These are phyloP conservation scores for Pristionchus arcanus DNA, from an alignment of 2,888 invertebrate species.

Conservation along the genomic window DNA sequence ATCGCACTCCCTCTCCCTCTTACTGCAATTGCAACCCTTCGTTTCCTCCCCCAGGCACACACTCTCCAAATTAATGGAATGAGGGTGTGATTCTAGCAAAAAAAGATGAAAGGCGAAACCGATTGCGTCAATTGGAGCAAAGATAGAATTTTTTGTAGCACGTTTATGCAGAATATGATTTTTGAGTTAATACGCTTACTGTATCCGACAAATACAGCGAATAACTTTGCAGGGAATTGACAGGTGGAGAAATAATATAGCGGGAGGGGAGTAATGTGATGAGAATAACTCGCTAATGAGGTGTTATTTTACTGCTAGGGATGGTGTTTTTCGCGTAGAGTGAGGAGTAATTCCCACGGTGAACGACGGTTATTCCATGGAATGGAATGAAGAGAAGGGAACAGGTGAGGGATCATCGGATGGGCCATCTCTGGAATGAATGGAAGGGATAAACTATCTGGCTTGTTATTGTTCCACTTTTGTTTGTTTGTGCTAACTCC, in stretches of 20 bases:
- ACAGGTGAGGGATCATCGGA: constrained; percentile 43
- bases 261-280: neutral
- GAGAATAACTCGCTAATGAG: constrained; percentile 34
- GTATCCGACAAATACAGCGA: neutral
- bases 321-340: neutral
- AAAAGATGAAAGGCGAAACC: neutral
- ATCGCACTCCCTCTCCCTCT: neutral
- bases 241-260: neutral
- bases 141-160: neutral
- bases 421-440: constrained; percentile 18
- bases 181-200: neutral
- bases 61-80: neutral
- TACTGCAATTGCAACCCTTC: neutral
- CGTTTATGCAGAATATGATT: neutral
- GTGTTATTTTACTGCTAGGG: neutral
- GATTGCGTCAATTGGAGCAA: neutral
- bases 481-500: constrained; percentile 18
- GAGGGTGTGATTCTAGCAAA: constrained; percentile 7
- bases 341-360: neutral
- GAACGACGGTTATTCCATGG: neutral
- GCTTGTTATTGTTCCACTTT: constrained; percentile 42
- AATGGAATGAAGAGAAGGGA: neutral
- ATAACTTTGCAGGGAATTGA: neutral
- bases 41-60: neutral
- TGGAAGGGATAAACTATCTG: constrained; percentile 46